A percentile compares a stretch with the other conserved stretches of the same genome.
Conservation (phyloP, 2,888 invertebrate species). For the Thera obeliscata region DNA sequence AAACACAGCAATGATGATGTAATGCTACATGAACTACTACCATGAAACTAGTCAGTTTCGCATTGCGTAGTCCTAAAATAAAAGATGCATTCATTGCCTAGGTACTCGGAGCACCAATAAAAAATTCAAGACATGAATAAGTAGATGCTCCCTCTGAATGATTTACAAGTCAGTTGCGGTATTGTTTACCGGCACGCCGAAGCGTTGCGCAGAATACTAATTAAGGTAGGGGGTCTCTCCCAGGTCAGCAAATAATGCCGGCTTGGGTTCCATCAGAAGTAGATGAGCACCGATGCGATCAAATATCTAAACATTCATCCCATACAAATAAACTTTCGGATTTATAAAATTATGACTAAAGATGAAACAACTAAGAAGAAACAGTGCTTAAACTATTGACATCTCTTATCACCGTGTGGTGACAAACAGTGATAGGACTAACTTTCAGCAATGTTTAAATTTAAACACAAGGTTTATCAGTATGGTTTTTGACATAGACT, state of each 20-base stretch:
- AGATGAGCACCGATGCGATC: slow-evolving; percentile 20
- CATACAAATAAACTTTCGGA: background rate
- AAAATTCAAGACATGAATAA: slow-evolving; percentile 42
- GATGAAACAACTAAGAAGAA: no score
- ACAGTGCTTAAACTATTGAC: no score
- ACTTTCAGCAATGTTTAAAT: no score
- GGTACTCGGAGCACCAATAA: slow-evolving; percentile 27
- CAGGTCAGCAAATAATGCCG: slow-evolving; percentile 49
- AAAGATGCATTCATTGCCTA: slow-evolving; percentile 22
- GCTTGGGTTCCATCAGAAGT: slow-evolving; percentile 32
- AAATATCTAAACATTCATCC: slow-evolving; percentile 3
- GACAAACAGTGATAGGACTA: no score
- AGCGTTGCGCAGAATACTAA: slow-evolving; percentile 52
- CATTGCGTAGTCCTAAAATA: slow-evolving; percentile 4
- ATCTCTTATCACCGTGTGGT: no score
- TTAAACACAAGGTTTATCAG: no score
- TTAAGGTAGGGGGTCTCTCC: slow-evolving; percentile 43
- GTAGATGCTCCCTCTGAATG: slow-evolving; percentile 39
- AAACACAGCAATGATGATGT: no score
- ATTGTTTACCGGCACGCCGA: slow-evolving; percentile 53
- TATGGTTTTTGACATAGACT: no score
- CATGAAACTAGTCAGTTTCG: background rate
- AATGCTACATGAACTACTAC: no score
- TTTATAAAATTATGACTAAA: no score
- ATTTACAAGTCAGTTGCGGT: slow-evolving; percentile 46